Evolutionary conservation across 2,888 invertebrate genomes (phyloP).

Genomic region (Callimorpha dominula): DNA sequence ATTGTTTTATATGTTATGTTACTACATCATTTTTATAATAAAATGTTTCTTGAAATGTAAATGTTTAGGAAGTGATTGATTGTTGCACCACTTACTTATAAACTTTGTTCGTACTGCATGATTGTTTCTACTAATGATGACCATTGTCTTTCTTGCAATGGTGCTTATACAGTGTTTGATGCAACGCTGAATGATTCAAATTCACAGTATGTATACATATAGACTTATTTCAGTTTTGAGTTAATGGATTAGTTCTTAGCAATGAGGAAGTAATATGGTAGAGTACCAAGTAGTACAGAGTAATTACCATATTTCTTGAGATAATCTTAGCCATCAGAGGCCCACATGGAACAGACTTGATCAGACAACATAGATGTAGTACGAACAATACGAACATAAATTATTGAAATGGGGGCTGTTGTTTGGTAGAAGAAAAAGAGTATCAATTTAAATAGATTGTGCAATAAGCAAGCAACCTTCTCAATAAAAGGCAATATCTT

Average conservation of each 20-base stretch:
- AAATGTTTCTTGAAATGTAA: slow-evolving; percentile 19
- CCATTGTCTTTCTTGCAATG: slow-evolving; percentile 51
- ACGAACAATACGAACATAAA: too few species aligned
- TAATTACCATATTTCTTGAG: too few species aligned
- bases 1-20: too few species aligned
- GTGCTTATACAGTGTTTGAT: slow-evolving; percentile 3
- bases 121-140: slow-evolving; percentile 52
- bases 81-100: slow-evolving; percentile 48
- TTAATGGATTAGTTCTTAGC: neutral
- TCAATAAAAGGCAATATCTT: too few species aligned
- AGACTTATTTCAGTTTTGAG: neutral
- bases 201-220: neutral
- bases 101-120: slow-evolving; percentile 43
- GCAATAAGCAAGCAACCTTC: too few species aligned
- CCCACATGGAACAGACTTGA: too few species aligned
- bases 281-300: neutral
- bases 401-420: too few species aligned
- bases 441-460: too few species aligned
- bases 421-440: too few species aligned
- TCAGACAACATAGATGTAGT: too few species aligned
- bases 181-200: neutral
- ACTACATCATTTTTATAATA: slow-evolving; percentile 10
- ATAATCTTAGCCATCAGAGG: too few species aligned
- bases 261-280: neutral
- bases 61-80: slow-evolving; percentile 35